phyloP scores from a whole-genome alignment of 2,113 vertebrate species.

The Serinus canaria region DNA sequence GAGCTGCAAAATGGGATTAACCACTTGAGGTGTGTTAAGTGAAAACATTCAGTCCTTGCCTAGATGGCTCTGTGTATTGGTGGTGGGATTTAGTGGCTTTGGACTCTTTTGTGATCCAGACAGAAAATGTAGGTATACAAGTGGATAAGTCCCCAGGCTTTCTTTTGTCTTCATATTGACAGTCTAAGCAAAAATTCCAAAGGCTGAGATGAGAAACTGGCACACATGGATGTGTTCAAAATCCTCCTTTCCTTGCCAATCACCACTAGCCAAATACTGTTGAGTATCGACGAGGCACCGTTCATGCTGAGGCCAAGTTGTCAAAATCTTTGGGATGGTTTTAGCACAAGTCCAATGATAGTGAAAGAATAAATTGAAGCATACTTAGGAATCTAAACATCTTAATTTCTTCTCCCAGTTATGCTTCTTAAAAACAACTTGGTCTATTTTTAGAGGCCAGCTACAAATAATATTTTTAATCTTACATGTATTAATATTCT shows the following conservation, averaged over 20 bases:
- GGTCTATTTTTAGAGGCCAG: neutral
- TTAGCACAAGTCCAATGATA: neutral
- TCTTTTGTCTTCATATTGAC: neutral
- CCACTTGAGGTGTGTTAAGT: neutral
- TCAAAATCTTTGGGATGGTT: neutral
- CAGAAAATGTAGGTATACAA: neutral
- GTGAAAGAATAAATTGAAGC: neutral
- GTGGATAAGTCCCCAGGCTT: neutral
- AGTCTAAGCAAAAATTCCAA: neutral
- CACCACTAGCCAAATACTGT: neutral
- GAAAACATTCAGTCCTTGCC: neutral
- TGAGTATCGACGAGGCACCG: neutral
- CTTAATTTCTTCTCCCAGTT: neutral
- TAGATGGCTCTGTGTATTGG: neutral
- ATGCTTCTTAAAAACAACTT: neutral
- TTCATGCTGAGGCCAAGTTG: neutral
- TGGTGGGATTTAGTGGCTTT: neutral
- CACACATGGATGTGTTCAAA: neutral
- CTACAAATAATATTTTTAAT: neutral
- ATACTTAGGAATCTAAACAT: neutral
- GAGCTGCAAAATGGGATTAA: neutral
- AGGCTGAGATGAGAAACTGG: neutral
- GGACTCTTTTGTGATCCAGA: neutral
- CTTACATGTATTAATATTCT: neutral
- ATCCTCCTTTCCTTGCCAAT: neutral